A percentile compares a stretch with the other conserved stretches of the same genome.
Evolutionary conservation across 2,113 vertebrate species (phyloP).

Genomic region (Calcarius ornatus): DNA sequence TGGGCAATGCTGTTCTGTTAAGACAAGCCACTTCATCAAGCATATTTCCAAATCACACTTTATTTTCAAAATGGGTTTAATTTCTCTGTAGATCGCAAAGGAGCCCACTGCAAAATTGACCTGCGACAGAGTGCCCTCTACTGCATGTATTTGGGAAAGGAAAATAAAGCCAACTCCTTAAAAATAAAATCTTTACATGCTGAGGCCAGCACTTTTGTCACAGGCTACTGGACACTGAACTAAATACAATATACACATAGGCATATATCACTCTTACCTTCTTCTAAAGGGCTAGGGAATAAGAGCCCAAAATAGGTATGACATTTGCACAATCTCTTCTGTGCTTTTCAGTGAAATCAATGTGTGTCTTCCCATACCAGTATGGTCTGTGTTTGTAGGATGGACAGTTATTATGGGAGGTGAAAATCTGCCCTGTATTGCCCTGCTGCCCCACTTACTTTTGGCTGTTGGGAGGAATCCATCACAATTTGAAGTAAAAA

Average conservation of each 20-base stretch:
- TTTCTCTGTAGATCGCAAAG: neutral
- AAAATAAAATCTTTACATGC: neutral
- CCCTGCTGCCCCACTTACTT: neutral
- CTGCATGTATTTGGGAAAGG: constrained; percentile 48
- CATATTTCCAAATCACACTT: constrained; percentile 26
- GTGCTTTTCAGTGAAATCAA: neutral
- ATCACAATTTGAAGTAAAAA: neutral
- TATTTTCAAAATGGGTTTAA: constrained; percentile 28
- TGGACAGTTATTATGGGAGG: neutral
- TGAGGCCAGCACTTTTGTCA: neutral
- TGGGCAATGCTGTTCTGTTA: neutral
- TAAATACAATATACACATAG: neutral
- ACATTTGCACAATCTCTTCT: neutral
- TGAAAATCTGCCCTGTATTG: neutral
- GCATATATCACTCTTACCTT: neutral
- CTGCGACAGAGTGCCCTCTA: constrained; percentile 73
- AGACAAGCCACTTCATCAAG: constrained; percentile 41
- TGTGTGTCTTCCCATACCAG: neutral
- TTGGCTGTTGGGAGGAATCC: neutral
- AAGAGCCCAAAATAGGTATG: neutral
- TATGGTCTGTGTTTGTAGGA: neutral
- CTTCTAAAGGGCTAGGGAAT: neutral
- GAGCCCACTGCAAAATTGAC: constrained; percentile 46
- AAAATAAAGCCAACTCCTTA: neutral
- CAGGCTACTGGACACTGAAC: neutral